A percentile compares a stretch with the other conserved stretches of the same genome.
These are phyloP conservation scores for Rhopalosiphum maidis DNA, from an alignment of 1,140 invertebrate species.

Conservation along the genomic window DNA sequence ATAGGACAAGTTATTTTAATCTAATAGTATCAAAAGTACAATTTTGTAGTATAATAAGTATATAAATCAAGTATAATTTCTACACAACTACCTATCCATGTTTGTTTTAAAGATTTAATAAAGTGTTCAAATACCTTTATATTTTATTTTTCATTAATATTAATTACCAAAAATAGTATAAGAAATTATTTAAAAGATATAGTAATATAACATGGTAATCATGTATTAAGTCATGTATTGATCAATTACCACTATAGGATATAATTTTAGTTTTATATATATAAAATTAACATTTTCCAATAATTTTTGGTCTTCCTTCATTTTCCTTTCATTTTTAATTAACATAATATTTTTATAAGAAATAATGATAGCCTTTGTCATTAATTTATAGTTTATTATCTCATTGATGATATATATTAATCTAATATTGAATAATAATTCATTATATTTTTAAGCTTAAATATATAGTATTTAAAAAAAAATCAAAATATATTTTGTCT, in stretches of 20 bases:
- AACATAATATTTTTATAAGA: background rate
- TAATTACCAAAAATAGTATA: background rate
- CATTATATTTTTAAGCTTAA: background rate
- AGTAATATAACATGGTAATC: too few relatives aligned
- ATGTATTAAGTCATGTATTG: background rate
- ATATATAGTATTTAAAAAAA: background rate
- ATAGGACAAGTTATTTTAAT: background rate
- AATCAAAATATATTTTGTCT: background rate
- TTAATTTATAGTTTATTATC: background rate
- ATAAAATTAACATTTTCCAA: background rate
- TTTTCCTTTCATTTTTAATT: background rate
- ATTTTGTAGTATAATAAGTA: background rate
- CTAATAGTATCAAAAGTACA: background rate
- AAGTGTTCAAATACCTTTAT: background rate
- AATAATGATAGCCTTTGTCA: background rate
- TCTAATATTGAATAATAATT: background rate
- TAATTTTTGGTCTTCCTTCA: background rate
- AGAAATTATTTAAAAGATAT: background rate
- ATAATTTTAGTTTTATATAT: background rate
- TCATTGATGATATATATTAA: background rate
- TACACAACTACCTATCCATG: background rate
- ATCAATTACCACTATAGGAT: background rate
- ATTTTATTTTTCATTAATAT: background rate
- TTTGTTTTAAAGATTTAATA: background rate
- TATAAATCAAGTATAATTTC: background rate